Evolutionary conservation across 2,888 invertebrate genomes (phyloP).

Genomic region (Nephrocerus scutellatus): DNA sequence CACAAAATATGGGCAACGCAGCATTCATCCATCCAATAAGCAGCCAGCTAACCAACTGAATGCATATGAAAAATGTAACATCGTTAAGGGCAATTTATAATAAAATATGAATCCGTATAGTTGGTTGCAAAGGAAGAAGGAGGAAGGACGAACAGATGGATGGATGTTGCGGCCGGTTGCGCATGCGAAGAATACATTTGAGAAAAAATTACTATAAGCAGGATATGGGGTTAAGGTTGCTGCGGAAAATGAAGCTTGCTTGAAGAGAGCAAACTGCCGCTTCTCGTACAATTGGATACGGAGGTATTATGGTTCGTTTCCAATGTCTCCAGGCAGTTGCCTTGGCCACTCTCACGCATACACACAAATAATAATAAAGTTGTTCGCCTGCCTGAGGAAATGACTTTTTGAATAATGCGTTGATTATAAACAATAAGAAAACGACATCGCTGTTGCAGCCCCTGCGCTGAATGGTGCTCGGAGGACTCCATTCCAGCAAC

Average conservation of each 20-base stretch:
- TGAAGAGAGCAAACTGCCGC: too few relatives aligned
- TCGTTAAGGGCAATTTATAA: conserved; percentile 48
- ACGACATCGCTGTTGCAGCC: conserved; percentile 21
- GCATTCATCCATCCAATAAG: too few relatives aligned
- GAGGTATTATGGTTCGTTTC: too few relatives aligned
- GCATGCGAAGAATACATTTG: conserved; percentile 8
- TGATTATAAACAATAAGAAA: conserved; percentile 38
- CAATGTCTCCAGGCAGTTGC: too few relatives aligned
- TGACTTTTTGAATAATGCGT: conserved; percentile 34
- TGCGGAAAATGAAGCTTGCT: too few relatives aligned
- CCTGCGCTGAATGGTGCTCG: not conserved
- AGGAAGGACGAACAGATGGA: conserved; percentile 22
- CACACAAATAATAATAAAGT: conserved; percentile 37
- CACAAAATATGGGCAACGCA: too few relatives aligned
- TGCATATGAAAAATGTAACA: conserved; percentile 46
- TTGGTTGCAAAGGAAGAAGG: not conserved
- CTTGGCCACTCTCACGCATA: too few relatives aligned
- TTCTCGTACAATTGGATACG: too few relatives aligned
- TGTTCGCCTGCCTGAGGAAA: conserved; percentile 30
- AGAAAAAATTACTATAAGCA: conserved; percentile 39
- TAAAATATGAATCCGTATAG: conserved; percentile 34
- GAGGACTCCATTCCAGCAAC: conserved; percentile 2
- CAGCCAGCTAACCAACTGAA: too few relatives aligned
- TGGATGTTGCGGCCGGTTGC: conserved; percentile 21
- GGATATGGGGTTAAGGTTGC: conserved; percentile 42